Evolutionary conservation across 2,888 invertebrate genomes (phyloP).

Genomic region (Leucoptera coffeella): DNA sequence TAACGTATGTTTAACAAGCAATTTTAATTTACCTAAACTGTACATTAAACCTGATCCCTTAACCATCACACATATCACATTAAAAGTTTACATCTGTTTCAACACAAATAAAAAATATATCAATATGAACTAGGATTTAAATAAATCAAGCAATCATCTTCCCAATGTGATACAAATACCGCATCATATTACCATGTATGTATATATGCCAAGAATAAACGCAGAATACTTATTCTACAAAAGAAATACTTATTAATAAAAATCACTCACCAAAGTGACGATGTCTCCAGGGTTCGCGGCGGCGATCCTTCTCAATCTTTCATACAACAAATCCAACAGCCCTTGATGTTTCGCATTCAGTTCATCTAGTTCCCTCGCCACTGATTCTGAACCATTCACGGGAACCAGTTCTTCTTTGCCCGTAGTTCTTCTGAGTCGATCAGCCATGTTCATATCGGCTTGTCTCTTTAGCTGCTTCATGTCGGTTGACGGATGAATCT

Average conservation of each 20-base stretch:
- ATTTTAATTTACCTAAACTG: no score
- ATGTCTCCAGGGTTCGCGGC: slow-evolving; percentile 66
- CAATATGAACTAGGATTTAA: not conserved
- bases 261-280: slow-evolving; percentile 65
- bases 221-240: slow-evolving; percentile 5
- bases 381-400: slow-evolving; percentile 62
- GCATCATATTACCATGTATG: no score
- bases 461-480: slow-evolving; percentile 32
- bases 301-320: slow-evolving; percentile 61
- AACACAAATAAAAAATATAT: no score
- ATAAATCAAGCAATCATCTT: not conserved
- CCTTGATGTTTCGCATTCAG: slow-evolving; percentile 75
- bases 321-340: slow-evolving; percentile 62
- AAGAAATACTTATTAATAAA: slow-evolving; percentile 6
- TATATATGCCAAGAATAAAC: no score
- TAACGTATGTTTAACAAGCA: no score
- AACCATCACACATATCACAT: no score
- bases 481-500: slow-evolving; percentile 76
- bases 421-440: slow-evolving; percentile 23
- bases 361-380: slow-evolving; percentile 72
- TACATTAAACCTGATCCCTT: no score
- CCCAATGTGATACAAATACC: not conserved
- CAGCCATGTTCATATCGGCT: slow-evolving; percentile 30
- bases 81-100: no score
- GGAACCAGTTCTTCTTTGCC: slow-evolving; percentile 17